Evolutionary conservation across 2,113 vertebrate genomes (phyloP).

Genomic region (Craseonycteris thonglongyai): DNA sequence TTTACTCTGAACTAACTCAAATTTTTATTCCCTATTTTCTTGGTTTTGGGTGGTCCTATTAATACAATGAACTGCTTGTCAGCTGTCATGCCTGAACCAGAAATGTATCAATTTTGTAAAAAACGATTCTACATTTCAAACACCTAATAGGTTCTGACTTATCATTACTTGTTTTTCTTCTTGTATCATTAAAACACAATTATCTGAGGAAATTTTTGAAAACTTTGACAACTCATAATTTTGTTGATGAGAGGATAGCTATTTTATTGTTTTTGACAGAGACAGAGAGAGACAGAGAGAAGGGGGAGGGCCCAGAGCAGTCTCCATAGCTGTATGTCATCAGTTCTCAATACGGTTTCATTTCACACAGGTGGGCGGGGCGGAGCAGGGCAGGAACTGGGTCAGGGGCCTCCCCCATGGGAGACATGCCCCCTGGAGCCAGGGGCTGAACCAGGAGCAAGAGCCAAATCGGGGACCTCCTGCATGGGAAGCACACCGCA

Average conservation of each 20-base stretch:
- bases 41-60: not conserved
- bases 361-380: too few species aligned
- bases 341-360: too few species aligned
- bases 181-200: not conserved
- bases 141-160: not conserved
- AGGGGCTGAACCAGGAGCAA: too few species aligned
- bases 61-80: not conserved
- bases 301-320: too few species aligned
- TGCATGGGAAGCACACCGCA: too few species aligned
- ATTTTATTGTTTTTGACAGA: too few species aligned
- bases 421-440: too few species aligned
- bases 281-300: too few species aligned
- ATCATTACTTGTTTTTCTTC: not conserved
- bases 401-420: too few species aligned
- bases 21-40: not conserved
- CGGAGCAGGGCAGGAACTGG: too few species aligned
- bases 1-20: not conserved
- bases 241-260: not conserved
- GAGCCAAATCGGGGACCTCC: too few species aligned
- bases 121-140: not conserved
- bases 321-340: too few species aligned
- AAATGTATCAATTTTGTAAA: not conserved
- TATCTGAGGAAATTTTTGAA: not conserved
- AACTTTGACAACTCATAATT: not conserved
- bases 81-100: not conserved